phyloP scores from a whole-genome alignment of 2,797 vertebrate genomes.

The Meda fulgida region DNA sequence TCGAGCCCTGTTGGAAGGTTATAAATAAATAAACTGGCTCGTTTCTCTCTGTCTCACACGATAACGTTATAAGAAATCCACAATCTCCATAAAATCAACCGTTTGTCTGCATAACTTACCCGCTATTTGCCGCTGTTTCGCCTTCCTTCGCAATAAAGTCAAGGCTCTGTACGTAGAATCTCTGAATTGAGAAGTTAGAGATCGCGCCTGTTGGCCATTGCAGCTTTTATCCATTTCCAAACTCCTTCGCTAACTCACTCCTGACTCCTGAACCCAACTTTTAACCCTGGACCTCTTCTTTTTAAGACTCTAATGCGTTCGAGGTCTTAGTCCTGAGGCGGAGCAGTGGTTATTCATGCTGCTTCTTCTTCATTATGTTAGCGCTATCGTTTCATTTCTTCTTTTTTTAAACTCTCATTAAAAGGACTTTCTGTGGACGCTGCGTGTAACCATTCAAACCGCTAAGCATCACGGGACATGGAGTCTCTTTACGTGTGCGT shows the following conservation, averaged over 20 bases:
- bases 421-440: slow-evolving; percentile 49
- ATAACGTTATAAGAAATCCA: background rate
- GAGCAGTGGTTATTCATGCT: background rate
- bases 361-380: background rate
- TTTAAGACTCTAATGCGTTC: too few species aligned
- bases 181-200: slow-evolving; percentile 41
- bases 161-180: slow-evolving; percentile 42
- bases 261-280: slow-evolving; percentile 43
- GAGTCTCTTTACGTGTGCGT: slow-evolving; percentile 35
- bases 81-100: background rate
- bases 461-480: slow-evolving; percentile 53
- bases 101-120: slow-evolving; percentile 25
- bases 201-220: slow-evolving; percentile 27
- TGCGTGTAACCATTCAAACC: slow-evolving; percentile 18
- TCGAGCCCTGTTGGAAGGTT: background rate
- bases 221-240: slow-evolving; percentile 49
- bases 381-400: background rate
- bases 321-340: background rate
- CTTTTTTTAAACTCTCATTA: slow-evolving; percentile 7
- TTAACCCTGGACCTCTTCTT: slow-evolving; percentile 7
- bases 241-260: slow-evolving; percentile 23
- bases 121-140: slow-evolving; percentile 34
- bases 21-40: background rate
- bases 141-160: slow-evolving; percentile 44
- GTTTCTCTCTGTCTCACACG: background rate